Percentiles rank a stretch among this genome's conserved stretches.
These are phyloP conservation scores for Oasisia sp. DNA, from an alignment of 2,888 invertebrate genomes.

Conservation along the genomic window DNA sequence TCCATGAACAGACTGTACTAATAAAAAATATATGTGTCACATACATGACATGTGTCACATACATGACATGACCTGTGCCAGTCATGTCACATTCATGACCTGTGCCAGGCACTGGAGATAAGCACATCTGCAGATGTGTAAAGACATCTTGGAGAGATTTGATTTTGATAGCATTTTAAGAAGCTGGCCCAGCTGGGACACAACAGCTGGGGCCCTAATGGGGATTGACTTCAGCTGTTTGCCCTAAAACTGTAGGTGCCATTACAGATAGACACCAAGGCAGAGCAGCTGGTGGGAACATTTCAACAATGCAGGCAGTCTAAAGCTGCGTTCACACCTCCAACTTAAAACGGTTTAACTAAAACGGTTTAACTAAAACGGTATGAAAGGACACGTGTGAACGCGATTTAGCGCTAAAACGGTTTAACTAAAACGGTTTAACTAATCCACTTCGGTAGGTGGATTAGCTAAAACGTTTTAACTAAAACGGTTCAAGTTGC, in stretches of 20 bases:
- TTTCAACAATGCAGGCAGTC: background rate
- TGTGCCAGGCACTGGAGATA: background rate
- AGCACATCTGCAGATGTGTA: background rate
- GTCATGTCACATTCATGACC: background rate
- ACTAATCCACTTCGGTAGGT: no score
- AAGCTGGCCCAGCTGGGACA: background rate
- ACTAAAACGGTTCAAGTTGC: no score
- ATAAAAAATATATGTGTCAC: no score
- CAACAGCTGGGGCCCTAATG: background rate
- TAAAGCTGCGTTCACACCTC: no score
- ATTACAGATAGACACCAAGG: background rate
- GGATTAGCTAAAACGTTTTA: no score
- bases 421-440: no score
- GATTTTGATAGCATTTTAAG: background rate
- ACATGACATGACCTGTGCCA: background rate
- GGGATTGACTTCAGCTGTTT: background rate
- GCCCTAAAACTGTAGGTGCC: conserved; percentile 10
- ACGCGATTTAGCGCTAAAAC: no score
- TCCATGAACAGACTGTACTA: background rate
- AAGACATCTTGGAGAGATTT: no score
- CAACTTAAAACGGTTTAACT: no score
- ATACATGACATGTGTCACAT: background rate
- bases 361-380: no score
- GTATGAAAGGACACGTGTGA: no score
- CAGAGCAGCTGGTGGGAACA: background rate